These are phyloP conservation scores for Parnassius smintheus DNA, from an alignment of 2,888 invertebrate genomes.

Conservation along the genomic window DNA sequence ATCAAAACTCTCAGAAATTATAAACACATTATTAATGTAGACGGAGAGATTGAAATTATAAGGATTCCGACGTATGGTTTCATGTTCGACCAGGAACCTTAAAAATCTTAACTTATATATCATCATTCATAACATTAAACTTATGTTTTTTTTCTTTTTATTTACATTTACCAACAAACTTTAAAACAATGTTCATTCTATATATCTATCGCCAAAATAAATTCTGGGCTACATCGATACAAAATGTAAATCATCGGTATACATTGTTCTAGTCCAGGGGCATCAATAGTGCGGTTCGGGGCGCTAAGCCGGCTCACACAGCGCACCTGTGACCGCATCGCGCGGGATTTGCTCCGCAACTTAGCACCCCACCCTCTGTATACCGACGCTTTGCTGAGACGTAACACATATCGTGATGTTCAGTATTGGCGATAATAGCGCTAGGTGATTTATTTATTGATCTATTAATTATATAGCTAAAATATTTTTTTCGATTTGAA, in stretches of 20 bases:
- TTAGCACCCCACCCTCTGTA: constrained; percentile 24
- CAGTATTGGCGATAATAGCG: too few species aligned
- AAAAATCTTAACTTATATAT: too few species aligned
- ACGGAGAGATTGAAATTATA: too few species aligned
- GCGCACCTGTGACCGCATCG: constrained; percentile 60
- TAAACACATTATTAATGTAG: too few species aligned
- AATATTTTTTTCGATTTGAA: too few species aligned
- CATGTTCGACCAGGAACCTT: too few species aligned
- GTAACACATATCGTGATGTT: constrained; percentile 3
- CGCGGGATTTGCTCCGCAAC: constrained; percentile 39
- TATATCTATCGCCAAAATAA: background rate
- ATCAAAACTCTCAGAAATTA: too few species aligned
- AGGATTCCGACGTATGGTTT: too few species aligned
- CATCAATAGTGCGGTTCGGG: constrained; percentile 49
- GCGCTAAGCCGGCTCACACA: constrained; percentile 46
- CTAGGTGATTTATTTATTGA: background rate
- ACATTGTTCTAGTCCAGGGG: constrained; percentile 29
- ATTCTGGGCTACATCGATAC: constrained; percentile 3
- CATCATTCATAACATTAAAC: too few species aligned
- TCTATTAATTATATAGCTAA: too few species aligned
- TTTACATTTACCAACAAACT: too few species aligned
- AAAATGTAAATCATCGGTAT: constrained; percentile 37
- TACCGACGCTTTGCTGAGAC: constrained; percentile 18
- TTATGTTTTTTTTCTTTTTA: too few species aligned
- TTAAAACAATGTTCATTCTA: constrained; percentile 1